These are phyloP conservation scores for Scolanthus callimorphus DNA, from an alignment of 92 coral and sea anemone genomes.

Conservation along the genomic window DNA sequence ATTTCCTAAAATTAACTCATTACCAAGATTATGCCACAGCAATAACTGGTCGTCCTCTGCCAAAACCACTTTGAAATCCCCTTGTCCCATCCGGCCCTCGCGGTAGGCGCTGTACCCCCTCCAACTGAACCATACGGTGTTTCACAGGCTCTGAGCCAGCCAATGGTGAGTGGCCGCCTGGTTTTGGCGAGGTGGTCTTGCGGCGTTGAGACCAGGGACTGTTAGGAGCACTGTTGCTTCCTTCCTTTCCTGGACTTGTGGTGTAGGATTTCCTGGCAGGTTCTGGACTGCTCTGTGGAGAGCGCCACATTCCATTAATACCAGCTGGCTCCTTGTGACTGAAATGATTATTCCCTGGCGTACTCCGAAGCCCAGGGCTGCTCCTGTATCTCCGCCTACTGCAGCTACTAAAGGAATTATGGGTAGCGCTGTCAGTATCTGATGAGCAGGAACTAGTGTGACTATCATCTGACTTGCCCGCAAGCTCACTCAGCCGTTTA, in stretches of 20 bases:
- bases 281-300: slow-evolving; percentile 88
- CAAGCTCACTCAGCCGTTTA: slow-evolving; percentile 68
- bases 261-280: slow-evolving; percentile 42
- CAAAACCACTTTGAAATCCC: slow-evolving; percentile 74
- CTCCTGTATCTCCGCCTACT: slow-evolving; percentile 72
- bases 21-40: slow-evolving; percentile 77
- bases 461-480: slow-evolving; percentile 70
- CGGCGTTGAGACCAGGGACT: slow-evolving; percentile 96
- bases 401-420: slow-evolving; percentile 84
- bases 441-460: slow-evolving; percentile 78
- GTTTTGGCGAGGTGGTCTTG: slow-evolving; percentile 63
- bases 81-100: slow-evolving; percentile 97
- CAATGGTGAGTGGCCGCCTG: slow-evolving; percentile 60
- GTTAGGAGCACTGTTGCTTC: slow-evolving; percentile 82
- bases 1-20: too few relatives aligned
- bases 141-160: slow-evolving; percentile 68
- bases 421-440: slow-evolving; percentile 77
- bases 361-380: slow-evolving; percentile 24
- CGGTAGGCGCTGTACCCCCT: slow-evolving; percentile 87
- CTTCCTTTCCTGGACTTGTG: slow-evolving; percentile 38
- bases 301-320: slow-evolving; percentile 44
- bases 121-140: slow-evolving; percentile 89
- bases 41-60: slow-evolving; percentile 82
- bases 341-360: slow-evolving; percentile 48
- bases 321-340: slow-evolving; percentile 14